Base-by-base conservation (phyloP, 2,797 vertebrate genomes). In the Bradypodion ventrale region DNA sequence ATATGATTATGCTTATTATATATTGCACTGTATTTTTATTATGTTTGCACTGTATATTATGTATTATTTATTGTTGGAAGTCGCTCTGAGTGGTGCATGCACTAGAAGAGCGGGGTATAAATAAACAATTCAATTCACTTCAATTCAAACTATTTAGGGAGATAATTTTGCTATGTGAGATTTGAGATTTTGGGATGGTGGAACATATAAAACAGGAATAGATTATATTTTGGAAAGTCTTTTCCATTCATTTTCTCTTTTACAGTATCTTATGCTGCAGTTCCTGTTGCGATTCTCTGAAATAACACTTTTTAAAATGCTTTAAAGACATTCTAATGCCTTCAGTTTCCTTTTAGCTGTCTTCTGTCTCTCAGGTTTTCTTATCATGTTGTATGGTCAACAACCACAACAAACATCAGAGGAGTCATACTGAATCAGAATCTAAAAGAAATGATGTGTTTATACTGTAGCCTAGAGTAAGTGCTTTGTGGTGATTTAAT, bases 311-410 rank as follows among this genome's bases (percentile, higher is more conserved):
- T 49, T 77, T 62, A 37, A 32, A 8, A 32, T 1, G 1, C 1
- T 75, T 88, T 81, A 70, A 76, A 80, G 4, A 65, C 63, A 60
- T 42, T 73, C 27, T 80, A 83, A 66, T 60, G 0, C 1, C 25
- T 40, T 35, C 25, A 81, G 5, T 15, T 15, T 68, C 44, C 84
- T 80, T 69, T 83, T 37, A 70, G 16, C 9, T 35, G 29, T 59
- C 81, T 66, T 75, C 87, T 88, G n/a, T 8, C 46, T 2, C 19
- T 84, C 7, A 1, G 4, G 46, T 83, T 84, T 84, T 83, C 16
- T 46, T 13, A 7, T 80, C 23, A 21, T 75, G 2, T 70, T 27
- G 12, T 82, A 49, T 83, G 32, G 82, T 88, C n/a, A 60, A 69
- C 62, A 66, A 77, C 13, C 13, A 62, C 29, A 83, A 23, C 5